Conservation (phyloP, 2,888 invertebrate genomes). For the Sialis lutaria region DNA sequence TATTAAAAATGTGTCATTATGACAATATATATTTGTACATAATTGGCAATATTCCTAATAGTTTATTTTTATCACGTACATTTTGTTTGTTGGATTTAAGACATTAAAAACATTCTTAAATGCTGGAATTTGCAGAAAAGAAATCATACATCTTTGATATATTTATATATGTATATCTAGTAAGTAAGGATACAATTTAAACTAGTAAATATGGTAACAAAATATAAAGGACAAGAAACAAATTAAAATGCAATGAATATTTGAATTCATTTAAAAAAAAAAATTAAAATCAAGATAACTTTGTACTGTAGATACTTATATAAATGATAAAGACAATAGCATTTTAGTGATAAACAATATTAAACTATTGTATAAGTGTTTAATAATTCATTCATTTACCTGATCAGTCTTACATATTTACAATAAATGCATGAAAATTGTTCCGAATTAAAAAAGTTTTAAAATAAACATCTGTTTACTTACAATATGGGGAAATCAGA, state of each 20-base stretch:
- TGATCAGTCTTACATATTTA: conserved; percentile 11
- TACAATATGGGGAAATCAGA: not conserved
- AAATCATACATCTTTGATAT: too few relatives aligned
- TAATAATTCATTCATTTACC: not conserved
- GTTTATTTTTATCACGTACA: too few relatives aligned
- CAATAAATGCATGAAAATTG: conserved; percentile 3
- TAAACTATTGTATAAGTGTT: too few relatives aligned
- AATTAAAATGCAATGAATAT: not conserved
- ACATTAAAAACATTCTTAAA: too few relatives aligned
- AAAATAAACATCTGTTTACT: not conserved
- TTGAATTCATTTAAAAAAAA: not conserved
- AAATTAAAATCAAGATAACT: not conserved
- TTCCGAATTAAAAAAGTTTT: not conserved
- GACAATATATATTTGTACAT: too few relatives aligned
- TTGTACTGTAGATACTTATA: not conserved
- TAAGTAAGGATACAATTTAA: too few relatives aligned
- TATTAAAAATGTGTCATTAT: too few relatives aligned
- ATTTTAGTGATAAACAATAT: not conserved
- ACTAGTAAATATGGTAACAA: not conserved
- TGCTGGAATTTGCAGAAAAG: too few relatives aligned
- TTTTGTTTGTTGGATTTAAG: too few relatives aligned
- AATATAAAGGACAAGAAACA: not conserved
- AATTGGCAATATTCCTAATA: too few relatives aligned
- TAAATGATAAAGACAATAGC: not conserved
- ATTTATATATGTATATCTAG: too few relatives aligned